A percentile compares a stretch with the other conserved stretches of the same genome.
phyloP scores from a whole-genome alignment of 2,888 invertebrate genomes.

The Meloe dianella region DNA sequence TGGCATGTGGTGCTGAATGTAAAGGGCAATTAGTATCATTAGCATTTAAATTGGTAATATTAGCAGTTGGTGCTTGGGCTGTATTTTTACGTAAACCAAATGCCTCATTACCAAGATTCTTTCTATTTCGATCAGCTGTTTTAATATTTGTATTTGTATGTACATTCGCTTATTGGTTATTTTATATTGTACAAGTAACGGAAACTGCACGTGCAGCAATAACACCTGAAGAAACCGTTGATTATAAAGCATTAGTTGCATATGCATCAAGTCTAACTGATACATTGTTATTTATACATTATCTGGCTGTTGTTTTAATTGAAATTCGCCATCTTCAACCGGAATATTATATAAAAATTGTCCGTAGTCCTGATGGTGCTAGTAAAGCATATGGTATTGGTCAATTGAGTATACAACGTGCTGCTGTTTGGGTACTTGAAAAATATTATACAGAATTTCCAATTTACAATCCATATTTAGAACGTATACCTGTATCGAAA shows the following conservation, averaged over 20 bases:
- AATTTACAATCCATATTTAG: conserved; percentile 95
- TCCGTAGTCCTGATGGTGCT: conserved; percentile 95
- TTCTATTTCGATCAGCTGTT: conserved; percentile 88
- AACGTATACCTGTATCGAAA: conserved; percentile 86
- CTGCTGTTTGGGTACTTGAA: conserved; percentile 93
- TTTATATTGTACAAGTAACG: conserved; percentile 91
- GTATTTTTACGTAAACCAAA: conserved; percentile 84
- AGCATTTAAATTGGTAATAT: conserved; percentile 87
- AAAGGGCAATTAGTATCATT: conserved; percentile 92
- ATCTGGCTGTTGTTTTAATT: conserved; percentile 89
- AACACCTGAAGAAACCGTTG: conserved; percentile 78
- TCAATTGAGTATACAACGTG: conserved; percentile 91
- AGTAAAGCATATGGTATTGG: conserved; percentile 88
- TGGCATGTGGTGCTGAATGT: conserved; percentile 91
- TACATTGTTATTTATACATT: conserved; percentile 93
- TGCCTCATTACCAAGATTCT: conserved; percentile 90
- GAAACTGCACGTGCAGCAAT: conserved; percentile 81
- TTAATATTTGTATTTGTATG: conserved; percentile 87
- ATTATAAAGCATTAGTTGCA: conserved; percentile 87
- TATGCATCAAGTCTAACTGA: conserved; percentile 94
- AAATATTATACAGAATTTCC: conserved; percentile 96
- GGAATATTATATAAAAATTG: conserved; percentile 86
- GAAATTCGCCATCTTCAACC: conserved; percentile 93
- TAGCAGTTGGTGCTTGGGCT: conserved; percentile 92
- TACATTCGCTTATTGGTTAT: conserved; percentile 97